phyloP scores from a whole-genome alignment of 2,797 vertebrate species.

The Calcarius lapponicus region DNA sequence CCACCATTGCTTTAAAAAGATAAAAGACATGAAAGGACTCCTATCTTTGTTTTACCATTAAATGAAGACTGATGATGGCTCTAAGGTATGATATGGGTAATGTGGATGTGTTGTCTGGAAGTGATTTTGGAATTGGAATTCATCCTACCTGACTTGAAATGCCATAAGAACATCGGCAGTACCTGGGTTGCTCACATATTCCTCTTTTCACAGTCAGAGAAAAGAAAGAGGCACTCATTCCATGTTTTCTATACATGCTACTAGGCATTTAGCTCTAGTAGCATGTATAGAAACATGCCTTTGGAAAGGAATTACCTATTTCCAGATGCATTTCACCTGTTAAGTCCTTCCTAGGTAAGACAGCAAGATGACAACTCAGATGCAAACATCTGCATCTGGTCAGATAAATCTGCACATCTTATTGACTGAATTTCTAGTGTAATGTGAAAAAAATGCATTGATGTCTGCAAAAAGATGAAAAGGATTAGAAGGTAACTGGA shows the following conservation, averaged over 20 bases:
- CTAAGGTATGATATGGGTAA: not conserved
- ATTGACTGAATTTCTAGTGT: not conserved
- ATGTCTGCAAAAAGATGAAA: not conserved
- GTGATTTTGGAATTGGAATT: not conserved
- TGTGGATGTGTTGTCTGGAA: not conserved
- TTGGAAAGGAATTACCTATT: not conserved
- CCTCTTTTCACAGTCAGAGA: not conserved
- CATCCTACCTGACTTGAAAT: not conserved
- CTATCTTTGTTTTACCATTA: not conserved
- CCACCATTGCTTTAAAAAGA: not conserved
- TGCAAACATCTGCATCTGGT: not conserved
- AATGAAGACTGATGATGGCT: not conserved
- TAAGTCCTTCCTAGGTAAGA: not conserved
- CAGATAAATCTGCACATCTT: not conserved
- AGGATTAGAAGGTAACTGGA: not conserved
- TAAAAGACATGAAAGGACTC: not conserved
- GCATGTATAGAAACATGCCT: not conserved
- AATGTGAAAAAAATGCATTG: not conserved
- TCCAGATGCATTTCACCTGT: not conserved
- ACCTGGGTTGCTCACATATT: not conserved
- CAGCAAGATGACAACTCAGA: not conserved
- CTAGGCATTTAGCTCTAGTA: not conserved
- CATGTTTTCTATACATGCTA: no score
- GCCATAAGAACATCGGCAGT: not conserved
- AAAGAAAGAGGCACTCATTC: not conserved